Evolutionary conservation across 2,113 vertebrate species (phyloP).

Genomic region (Lates calcarifer): DNA sequence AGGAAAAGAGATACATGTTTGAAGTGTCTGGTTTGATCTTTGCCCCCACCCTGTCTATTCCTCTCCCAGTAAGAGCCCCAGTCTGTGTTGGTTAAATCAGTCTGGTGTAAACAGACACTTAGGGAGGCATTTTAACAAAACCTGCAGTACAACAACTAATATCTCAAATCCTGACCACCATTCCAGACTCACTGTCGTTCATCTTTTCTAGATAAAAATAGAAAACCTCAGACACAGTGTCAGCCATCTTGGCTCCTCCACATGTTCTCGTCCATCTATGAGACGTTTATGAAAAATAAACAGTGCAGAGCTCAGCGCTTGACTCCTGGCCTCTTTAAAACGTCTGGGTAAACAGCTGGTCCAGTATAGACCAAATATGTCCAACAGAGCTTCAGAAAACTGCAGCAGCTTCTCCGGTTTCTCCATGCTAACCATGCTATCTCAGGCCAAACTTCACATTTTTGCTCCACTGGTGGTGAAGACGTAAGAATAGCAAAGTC

Average conservation of each 20-base stretch:
- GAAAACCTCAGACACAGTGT: not conserved
- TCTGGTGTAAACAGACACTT: conserved; percentile 26
- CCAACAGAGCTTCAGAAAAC: not conserved
- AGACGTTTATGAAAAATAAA: conserved; percentile 65
- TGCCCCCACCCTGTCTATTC: not conserved
- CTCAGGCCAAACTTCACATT: too few species aligned
- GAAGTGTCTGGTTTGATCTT: not conserved
- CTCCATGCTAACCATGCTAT: not conserved
- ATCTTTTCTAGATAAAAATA: conserved; percentile 9
- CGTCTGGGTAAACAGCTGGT: conserved; percentile 30
- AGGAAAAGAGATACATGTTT: not conserved
- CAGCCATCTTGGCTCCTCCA: not conserved
- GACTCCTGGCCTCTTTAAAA: conserved; percentile 45
- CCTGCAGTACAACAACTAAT: not conserved
- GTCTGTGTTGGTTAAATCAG: not conserved
- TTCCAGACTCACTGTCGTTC: not conserved
- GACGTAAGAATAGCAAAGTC: not conserved
- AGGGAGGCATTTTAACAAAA: not conserved
- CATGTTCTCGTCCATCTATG: not conserved
- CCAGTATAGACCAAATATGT: conserved; percentile 22
- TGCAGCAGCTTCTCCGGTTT: too few species aligned
- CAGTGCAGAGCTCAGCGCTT: conserved; percentile 30
- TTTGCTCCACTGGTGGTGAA: too few species aligned
- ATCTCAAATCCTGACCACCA: too few species aligned
- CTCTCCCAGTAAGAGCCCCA: conserved; percentile 11